phyloP scores from a whole-genome alignment of 1,140 invertebrate species.

The Belonocnema kinseyi region DNA sequence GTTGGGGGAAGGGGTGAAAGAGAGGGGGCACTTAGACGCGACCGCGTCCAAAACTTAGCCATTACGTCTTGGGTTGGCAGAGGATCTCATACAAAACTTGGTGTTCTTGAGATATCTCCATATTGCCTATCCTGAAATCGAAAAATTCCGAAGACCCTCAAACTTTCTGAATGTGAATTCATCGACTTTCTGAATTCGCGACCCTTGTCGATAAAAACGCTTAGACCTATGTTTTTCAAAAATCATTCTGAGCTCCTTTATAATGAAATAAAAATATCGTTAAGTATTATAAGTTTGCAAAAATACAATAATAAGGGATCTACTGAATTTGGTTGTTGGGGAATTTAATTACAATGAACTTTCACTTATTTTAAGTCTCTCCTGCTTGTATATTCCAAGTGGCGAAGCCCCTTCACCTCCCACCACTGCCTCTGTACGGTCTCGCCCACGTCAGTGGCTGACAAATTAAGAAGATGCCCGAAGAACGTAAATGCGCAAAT shows the following conservation, averaged over 20 bases:
- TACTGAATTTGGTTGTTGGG: too few relatives aligned
- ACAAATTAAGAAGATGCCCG: too few relatives aligned
- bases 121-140: conserved; percentile 57
- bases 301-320: too few relatives aligned
- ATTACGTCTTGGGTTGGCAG: conserved; percentile 65
- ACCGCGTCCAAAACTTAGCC: conserved; percentile 68
- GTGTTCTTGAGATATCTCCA: conserved; percentile 58
- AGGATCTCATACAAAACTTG: conserved; percentile 62
- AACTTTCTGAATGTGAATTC: conserved; percentile 37
- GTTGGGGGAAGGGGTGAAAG: conserved; percentile 18
- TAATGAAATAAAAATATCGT: too few relatives aligned
- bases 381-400: too few relatives aligned
- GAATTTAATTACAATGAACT: too few relatives aligned
- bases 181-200: neutral
- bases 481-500: too few relatives aligned
- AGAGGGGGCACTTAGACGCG: conserved; percentile 61
- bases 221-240: neutral
- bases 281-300: too few relatives aligned
- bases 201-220: neutral
- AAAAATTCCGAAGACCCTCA: conserved; percentile 50
- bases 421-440: too few relatives aligned
- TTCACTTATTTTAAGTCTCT: too few relatives aligned
- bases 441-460: too few relatives aligned
- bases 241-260: neutral
- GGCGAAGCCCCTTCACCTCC: too few relatives aligned